Evolutionary conservation across 1,140 invertebrate species (phyloP).

Genomic region (Helicoverpa zea): DNA sequence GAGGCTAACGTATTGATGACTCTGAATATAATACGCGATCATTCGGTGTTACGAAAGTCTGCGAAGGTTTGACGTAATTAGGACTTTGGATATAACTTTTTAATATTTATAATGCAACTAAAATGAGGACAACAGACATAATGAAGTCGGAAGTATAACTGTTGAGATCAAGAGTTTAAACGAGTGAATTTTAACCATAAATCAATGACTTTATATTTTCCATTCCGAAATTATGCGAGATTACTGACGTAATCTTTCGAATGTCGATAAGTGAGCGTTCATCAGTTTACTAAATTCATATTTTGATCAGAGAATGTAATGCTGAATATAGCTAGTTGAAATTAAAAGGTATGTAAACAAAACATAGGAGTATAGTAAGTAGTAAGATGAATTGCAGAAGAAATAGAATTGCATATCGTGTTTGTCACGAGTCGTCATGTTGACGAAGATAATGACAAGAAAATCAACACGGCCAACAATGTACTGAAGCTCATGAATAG

Average conservation of each 20-base stretch:
- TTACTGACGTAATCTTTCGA: not conserved
- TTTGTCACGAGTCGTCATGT: slow-evolving; percentile 15
- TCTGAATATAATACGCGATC: not conserved
- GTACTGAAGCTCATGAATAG: slow-evolving; percentile 61
- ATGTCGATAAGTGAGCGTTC: not conserved
- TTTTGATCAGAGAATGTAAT: not conserved
- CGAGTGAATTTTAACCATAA: not conserved
- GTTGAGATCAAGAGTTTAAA: not conserved
- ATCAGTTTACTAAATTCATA: slow-evolving; percentile 1
- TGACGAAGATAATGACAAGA: slow-evolving; percentile 28
- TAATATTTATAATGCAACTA: not conserved
- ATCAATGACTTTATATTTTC: slow-evolving; percentile 8
- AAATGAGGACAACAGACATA: slow-evolving; percentile 9
- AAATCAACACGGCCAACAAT: slow-evolving; percentile 22
- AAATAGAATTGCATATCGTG: not conserved
- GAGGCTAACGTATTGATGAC: not conserved
- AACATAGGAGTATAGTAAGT: not conserved
- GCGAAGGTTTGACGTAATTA: not conserved
- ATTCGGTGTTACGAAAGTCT: slow-evolving; percentile 21
- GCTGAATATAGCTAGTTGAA: not conserved
- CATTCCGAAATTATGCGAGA: not conserved
- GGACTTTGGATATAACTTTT: too few species aligned
- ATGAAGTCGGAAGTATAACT: slow-evolving; percentile 5
- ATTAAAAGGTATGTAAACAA: not conserved
- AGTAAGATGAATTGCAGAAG: not conserved